Evolutionary conservation across 1,140 invertebrate species (phyloP).

Genomic region (Vanessa tameamea): DNA sequence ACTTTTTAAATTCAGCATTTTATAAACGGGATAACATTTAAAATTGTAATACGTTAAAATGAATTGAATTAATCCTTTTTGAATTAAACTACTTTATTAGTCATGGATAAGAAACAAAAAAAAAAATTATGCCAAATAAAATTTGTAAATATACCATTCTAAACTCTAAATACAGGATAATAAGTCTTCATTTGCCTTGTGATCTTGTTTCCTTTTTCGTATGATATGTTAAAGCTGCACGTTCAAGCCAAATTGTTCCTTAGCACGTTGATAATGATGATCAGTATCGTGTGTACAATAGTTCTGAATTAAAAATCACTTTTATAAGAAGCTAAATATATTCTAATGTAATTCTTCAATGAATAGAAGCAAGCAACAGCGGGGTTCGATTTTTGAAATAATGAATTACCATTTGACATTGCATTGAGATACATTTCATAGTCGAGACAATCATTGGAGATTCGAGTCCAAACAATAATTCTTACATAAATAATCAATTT

Average conservation of each 20-base stretch:
- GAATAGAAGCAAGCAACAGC: background rate
- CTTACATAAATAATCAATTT: too few species aligned
- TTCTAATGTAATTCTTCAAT: slow-evolving; percentile 1
- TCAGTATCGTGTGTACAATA: background rate
- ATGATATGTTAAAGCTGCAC: background rate
- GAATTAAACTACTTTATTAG: slow-evolving; percentile 10
- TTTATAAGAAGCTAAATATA: slow-evolving; percentile 1
- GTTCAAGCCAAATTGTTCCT: background rate
- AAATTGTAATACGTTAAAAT: slow-evolving; percentile 7
- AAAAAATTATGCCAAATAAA: background rate
- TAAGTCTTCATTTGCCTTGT: background rate
- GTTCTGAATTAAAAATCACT: background rate
- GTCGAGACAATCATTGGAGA: too few species aligned
- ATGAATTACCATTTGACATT: background rate
- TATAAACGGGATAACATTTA: background rate
- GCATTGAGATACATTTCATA: background rate
- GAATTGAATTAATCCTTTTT: slow-evolving; percentile 10
- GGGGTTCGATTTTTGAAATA: background rate
- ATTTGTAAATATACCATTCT: background rate
- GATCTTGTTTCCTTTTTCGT: background rate
- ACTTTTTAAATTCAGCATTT: background rate
- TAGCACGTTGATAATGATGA: background rate
- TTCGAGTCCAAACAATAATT: too few species aligned
- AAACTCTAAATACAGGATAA: background rate
- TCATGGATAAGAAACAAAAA: slow-evolving; percentile 2